Base-by-base conservation (phyloP, 2,797 vertebrate species). In the Scolopax bukidnonensis region DNA sequence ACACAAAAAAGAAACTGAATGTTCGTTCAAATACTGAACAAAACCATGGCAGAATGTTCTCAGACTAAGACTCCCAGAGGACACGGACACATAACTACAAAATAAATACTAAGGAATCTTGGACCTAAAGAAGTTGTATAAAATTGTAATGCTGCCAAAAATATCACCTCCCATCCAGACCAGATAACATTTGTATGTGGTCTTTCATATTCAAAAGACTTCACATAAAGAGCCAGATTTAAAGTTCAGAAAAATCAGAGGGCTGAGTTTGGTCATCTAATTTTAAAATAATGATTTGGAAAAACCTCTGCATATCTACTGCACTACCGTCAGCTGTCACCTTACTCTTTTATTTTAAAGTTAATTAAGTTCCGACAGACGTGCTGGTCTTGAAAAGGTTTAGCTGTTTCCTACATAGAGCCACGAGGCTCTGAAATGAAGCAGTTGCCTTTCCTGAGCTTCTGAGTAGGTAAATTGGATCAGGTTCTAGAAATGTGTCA, bases 1-100 rank as follows among this genome's bases (percentile, higher is more conserved):
- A 82, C 56, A 93, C 40, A 83, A 78, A 95, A 89, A 65, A 78
- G 71, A 91, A 95, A 92, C 36, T 86, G 77, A 95, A 93, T 93
- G 64, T 77, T 93, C 84, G 79, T 97, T 97, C 89, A 97, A 97
- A 97, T 97, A 95, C 92, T 64, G 9, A 94, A 77, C 68, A 91
- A 97, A 98, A 96, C 81, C 87, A 92, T 32, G 45, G 92, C 90
- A 95, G 93, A 93, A 71, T 92, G 69, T 95, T 97, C 95, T 96
- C 96, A 97, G 95, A 73, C 77, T 70, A 38, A 78, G 73, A 73
- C 77, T 97, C 95, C 94, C 96, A 85, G 63, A 73, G 85, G 73
- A 76, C 68, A 65, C 0, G 4, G 84, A 20, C 41, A 53, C 53
- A 80, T 51, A 85, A 57, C 33, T 91, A 40, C 82, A 88, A 82